Base-by-base conservation (phyloP, 2,797 vertebrate species). In the Sebastes steindachneri region DNA sequence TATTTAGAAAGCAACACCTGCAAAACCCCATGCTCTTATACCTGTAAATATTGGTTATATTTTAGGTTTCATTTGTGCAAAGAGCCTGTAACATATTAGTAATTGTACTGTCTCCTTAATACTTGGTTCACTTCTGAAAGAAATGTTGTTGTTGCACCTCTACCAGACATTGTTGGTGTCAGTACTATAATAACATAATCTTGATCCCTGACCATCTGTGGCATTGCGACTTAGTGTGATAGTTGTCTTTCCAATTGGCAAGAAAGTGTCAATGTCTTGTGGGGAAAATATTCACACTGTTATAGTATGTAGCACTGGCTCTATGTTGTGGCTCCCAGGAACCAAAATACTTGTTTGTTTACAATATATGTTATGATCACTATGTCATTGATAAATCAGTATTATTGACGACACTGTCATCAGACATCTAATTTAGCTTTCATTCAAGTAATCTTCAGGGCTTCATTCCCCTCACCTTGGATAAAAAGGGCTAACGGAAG, bases 241-340 rank as follows among this genome's bases (percentile, higher is more conserved):
- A 26, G 28, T 19, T 73, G 41, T 77, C 35, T 66, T 21, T 66
- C 69, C 2, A n/a, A 3, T 68, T 63, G 60, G 55, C 65, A 51
- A 80, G 31, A 71, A n/a, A 64, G 37, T 67, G 60, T 67, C 45
- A 14, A 37, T 58, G 31, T 80, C 35, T 75, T 15, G 25, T 53
- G 12, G 35, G 21, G 23, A 28, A 59, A 14, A 21, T 70, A 62
- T 28, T 28, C 51, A 66, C 54, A 48, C 37, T 25, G 17, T 76
- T 62, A n/a, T 12, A 64, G 12, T 37, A 55, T 75, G 28, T 29
- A 45, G 71, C 58, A 62, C 48, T 63, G 29, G 5, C 35, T 80
- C 68, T 48, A 21, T 9, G 7, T 64, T 41, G 29, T 65, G 59
- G 29, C 15, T 51, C 35, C 31, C 7, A 57, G 37, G n/a, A 58